phyloP scores from a whole-genome alignment of 2,888 invertebrate species.

The Conomelus anceps region DNA sequence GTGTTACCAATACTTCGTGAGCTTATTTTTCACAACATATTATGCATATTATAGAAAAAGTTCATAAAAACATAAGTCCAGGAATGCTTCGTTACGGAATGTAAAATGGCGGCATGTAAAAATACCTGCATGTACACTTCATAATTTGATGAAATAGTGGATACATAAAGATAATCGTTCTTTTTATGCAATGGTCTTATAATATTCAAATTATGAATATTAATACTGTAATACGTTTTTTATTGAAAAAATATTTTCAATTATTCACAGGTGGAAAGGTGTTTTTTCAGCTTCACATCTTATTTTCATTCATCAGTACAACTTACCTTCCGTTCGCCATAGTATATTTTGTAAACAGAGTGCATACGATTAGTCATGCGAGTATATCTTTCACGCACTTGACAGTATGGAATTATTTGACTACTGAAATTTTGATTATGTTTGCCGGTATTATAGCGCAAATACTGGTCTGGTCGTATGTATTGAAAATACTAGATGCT shows the following conservation, averaged over 20 bases:
- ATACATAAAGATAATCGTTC: too few relatives aligned
- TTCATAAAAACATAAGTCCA: too few relatives aligned
- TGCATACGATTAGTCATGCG: conserved; percentile 64
- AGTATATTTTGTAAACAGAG: conserved; percentile 72
- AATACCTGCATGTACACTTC: too few relatives aligned
- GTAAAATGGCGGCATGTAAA: too few relatives aligned
- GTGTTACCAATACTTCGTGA: too few relatives aligned
- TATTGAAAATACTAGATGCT: conserved; percentile 58
- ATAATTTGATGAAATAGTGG: too few relatives aligned
- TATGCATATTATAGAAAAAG: too few relatives aligned
- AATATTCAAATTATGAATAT: too few relatives aligned
- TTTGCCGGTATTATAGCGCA: conserved; percentile 40
- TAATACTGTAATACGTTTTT: conserved; percentile 37
- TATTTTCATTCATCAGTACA: conserved; percentile 67
- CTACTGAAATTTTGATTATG: conserved; percentile 62
- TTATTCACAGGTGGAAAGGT: conserved; percentile 54
- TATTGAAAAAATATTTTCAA: conserved; percentile 14
- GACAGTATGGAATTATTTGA: conserved; percentile 59
- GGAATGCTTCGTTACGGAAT: too few relatives aligned
- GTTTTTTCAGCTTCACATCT: conserved; percentile 61
- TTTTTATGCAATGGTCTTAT: too few relatives aligned
- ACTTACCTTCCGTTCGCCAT: conserved; percentile 78
- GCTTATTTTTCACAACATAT: too few relatives aligned
- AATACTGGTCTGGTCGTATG: conserved; percentile 38
- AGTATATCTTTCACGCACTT: conserved; percentile 59